Percentiles rank a stretch among this genome's conserved stretches.
Evolutionary conservation across 2,113 vertebrate species (phyloP).

Genomic region (Athene cunicularia): DNA sequence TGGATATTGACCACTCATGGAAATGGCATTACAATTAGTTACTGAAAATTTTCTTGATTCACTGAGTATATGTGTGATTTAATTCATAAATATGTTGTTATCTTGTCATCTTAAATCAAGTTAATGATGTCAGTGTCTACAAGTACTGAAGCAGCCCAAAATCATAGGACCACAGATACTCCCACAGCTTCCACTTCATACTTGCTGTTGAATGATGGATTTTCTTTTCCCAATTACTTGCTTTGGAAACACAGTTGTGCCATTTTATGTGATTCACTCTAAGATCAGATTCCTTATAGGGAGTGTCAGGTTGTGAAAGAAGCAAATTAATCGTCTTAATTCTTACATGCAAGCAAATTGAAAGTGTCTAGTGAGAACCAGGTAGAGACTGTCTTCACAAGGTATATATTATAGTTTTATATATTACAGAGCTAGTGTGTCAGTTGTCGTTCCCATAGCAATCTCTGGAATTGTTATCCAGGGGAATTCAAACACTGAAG

Average conservation of each 20-base stretch:
- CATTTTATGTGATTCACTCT: neutral
- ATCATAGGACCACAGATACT: neutral
- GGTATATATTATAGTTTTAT: neutral
- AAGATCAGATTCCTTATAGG: neutral
- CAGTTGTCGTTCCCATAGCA: fast-evolving
- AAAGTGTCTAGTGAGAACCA: neutral
- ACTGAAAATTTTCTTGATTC: neutral
- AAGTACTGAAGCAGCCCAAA: neutral
- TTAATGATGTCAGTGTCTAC: neutral
- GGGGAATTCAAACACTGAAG: neutral
- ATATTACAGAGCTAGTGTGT: neutral
- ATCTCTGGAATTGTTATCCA: neutral
- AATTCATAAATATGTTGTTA: neutral
- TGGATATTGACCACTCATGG: neutral
- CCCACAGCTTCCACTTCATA: neutral
- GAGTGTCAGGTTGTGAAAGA: neutral
- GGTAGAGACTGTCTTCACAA: neutral
- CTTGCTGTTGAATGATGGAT: neutral
- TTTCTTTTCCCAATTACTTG: neutral
- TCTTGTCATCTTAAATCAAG: neutral
- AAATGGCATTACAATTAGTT: neutral
- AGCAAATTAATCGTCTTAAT: neutral
- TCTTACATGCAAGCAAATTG: neutral
- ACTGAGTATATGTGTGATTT: neutral
- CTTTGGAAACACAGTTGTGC: neutral